Base-by-base conservation (phyloP, 2,888 invertebrate species). In the Leucophenga montana region DNA sequence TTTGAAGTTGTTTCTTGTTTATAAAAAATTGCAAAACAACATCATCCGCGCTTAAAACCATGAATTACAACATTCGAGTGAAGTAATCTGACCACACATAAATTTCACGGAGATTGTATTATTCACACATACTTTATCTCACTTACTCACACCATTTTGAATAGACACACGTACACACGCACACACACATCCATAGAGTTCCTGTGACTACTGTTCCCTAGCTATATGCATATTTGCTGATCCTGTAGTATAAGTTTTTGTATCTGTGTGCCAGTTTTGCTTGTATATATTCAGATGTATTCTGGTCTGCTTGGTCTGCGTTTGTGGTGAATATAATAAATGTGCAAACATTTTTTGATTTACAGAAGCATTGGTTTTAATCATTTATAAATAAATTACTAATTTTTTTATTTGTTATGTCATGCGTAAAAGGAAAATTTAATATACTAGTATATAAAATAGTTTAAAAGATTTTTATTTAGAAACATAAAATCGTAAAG, bases 11-110 rank as follows among this genome's bases (percentile, higher is more conserved):
- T 11, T 39, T 39, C 39, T 11, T 39, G 39, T 39, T 39, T 57
- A 46, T 67, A 44, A 71, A 69, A 67, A 67, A 70, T 68, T 18
- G 44, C 27, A 59, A 56, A 70, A 69, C 73, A 73, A 68, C 70
- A 73, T 70, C 71, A 69, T 67, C 68, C 70, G 70, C 67, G 69
- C 68, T 71, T 66, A 72, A 71, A 71, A 71, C 75, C 76, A 84
- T 78, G 82, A 80, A 82, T 79, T 76, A 77, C 82, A 79, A 75
- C 73, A 71, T 72, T 73, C 76, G 76, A 75, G 72, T 78, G 78
- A 77, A 77, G 82, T 81, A 80, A 83, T 84, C 84, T 83, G 84
- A 83, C 82, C 85, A 71, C 85, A 81, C 83, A 84, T 85, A 82
- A 84, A 84, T 83, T 80, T 73, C 71, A 68, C 76, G 69, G 71